Base-by-base conservation (phyloP, 1,140 invertebrate genomes). In the Brachionus paranguensis region DNA sequence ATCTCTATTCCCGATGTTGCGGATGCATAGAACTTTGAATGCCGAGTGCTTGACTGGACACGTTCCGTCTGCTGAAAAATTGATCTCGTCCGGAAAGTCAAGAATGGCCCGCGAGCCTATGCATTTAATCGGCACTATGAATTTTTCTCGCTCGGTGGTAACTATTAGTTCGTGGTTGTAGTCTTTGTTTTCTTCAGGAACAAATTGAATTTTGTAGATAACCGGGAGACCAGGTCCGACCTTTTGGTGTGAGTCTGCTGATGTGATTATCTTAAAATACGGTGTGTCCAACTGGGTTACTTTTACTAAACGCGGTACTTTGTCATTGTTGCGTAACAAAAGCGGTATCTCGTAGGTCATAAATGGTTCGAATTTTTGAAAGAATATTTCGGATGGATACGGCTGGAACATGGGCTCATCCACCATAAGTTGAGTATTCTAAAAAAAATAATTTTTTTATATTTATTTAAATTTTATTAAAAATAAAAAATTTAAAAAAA, bases 321-420 rank as follows among this genome's bases (percentile, higher is more conserved):
- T 89, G 78, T 90, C 89, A 86, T 89, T 90, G 83, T 90, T 90
- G 84, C 89, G 85, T 4, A 90, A 85, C 50, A 87, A 84, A 14
- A 90, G 84, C 20, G 89, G 89, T 8, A 90, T 87, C 85, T 89
- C 88, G 86, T 89, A 88, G 10, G 86, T 87, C 76, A 88, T 86
- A 86, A 88, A 89, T 8, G 89, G 88, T 37, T 88, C 86, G 86
- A 87, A 90, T 81, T 88, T 88, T 84, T 89, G 89, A 84, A 89
- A 90, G 79, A 86, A 88, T n/a, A 90, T 87, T 70, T 89, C 88
- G 74, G 89, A 89, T 43, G 89, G 89, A 85, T 87, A 89, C 84
- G 89, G 89, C 70, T 90, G 89, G 85, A 89, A 89, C 86, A 90
- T 87, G 37, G 89, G 89, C 81, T 89, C 89, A n/a, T 81, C 78